Conservation (phyloP, 2,797 vertebrate genomes). For the Enteromius mattozi region DNA sequence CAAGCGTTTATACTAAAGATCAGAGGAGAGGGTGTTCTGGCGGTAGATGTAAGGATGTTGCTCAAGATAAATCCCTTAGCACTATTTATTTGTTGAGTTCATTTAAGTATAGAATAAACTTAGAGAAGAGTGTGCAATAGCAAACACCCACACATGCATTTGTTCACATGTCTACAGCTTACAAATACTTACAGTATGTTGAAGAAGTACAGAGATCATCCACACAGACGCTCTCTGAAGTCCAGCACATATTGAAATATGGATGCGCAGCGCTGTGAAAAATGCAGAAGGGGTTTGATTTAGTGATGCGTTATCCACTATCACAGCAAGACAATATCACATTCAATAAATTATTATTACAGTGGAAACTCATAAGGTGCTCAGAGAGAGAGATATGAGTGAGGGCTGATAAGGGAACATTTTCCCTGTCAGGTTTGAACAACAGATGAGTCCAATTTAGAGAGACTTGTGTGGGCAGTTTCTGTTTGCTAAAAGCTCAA, state of each 20-base stretch:
- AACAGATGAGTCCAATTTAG: constrained; percentile 35
- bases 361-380: constrained; percentile 43
- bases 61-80: constrained; percentile 29
- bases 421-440: constrained; percentile 31
- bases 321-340: constrained; percentile 18
- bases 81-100: constrained; percentile 37
- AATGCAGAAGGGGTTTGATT: constrained; percentile 25
- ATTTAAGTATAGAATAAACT: constrained; percentile 48
- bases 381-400: constrained; percentile 15
- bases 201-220: constrained; percentile 4
- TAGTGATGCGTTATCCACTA: constrained; percentile 7
- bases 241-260: constrained; percentile 14
- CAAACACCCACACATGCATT: constrained; percentile 38
- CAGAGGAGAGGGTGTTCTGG: constrained; percentile 15
- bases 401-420: constrained; percentile 15
- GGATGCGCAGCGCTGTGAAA: neutral
- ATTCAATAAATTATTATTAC: constrained; percentile 36
- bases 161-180: constrained; percentile 29
- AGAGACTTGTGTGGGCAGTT: constrained; percentile 36
- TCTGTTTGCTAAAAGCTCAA: constrained; percentile 38
- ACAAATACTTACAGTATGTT: constrained; percentile 21
- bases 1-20: constrained; percentile 15
- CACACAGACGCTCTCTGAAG: constrained; percentile 19
- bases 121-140: constrained; percentile 35
- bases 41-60: constrained; percentile 24